Percentiles rank a stretch among this genome's conserved stretches.
phyloP scores from a whole-genome alignment of 2,888 invertebrate species.

The Biston betularia region DNA sequence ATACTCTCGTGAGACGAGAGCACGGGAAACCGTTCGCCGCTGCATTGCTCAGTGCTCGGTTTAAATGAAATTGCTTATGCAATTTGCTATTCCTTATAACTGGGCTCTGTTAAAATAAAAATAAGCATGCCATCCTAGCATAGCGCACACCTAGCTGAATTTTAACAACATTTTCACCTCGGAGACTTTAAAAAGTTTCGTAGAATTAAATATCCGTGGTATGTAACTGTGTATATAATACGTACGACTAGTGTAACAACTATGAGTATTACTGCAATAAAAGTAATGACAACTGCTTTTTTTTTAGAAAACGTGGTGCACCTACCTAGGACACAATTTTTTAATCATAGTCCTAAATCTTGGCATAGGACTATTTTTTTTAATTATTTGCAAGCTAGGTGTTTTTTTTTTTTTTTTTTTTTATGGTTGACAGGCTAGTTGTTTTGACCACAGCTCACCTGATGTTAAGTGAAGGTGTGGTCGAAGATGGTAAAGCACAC shows the following conservation, averaged over 20 bases:
- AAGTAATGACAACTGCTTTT: conserved; percentile 4
- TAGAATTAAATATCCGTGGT: conserved; percentile 18
- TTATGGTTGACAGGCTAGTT: too few relatives aligned
- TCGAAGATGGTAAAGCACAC: too few relatives aligned
- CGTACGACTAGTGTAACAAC: conserved; percentile 9
- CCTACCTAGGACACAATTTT: too few relatives aligned
- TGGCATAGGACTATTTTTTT: too few relatives aligned
- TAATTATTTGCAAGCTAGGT: too few relatives aligned
- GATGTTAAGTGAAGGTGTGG: too few relatives aligned
- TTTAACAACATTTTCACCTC: conserved; percentile 22
- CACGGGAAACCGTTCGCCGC: conserved; percentile 40
- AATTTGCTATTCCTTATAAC: conserved; percentile 45
- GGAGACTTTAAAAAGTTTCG: conserved; percentile 19
- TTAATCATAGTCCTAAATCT: too few relatives aligned
- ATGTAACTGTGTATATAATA: neutral
- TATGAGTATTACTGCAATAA: conserved; percentile 4
- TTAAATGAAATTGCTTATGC: conserved; percentile 47
- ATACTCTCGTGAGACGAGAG: conserved; percentile 39
- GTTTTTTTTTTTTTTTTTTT: too few relatives aligned
- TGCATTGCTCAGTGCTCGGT: conserved; percentile 36
- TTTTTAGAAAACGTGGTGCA: neutral
- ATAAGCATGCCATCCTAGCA: conserved; percentile 5
- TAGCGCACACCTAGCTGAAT: conserved; percentile 23
- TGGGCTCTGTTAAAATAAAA: conserved; percentile 28
- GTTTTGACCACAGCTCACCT: too few relatives aligned